phyloP scores from a whole-genome alignment of 2,888 invertebrate species.

The Lepidonotus clava region DNA sequence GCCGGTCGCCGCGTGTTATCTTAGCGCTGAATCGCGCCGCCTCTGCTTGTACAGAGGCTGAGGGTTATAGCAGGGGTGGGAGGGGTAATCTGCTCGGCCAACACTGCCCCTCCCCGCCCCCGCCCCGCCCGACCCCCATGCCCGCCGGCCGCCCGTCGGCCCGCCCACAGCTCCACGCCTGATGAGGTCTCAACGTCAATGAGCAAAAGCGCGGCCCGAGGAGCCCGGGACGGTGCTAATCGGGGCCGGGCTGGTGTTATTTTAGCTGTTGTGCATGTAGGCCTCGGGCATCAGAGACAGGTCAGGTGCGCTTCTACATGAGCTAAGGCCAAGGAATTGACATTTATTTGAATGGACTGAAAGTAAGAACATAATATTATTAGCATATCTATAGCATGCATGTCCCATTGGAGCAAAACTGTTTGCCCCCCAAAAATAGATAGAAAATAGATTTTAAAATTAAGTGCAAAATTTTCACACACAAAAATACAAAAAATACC shows the following conservation, averaged over 20 bases:
- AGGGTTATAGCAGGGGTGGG: constrained; percentile 23
- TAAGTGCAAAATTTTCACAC: no score
- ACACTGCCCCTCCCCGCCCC: neutral
- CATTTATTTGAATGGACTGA: no score
- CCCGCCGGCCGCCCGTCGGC: neutral
- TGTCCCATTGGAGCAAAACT: no score
- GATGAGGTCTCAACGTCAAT: neutral
- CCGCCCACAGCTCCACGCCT: neutral
- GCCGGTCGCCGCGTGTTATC: constrained; percentile 1
- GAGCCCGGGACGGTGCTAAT: neutral
- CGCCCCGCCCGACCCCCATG: neutral
- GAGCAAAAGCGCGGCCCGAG: neutral
- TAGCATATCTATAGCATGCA: no score
- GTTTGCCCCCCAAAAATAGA: no score
- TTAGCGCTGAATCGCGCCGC: neutral
- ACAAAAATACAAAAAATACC: no score
- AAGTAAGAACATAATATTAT: no score
- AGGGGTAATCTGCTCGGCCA: constrained; percentile 12
- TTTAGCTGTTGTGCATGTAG: constrained; percentile 46
- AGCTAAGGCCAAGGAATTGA: no score
- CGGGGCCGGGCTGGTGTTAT: constrained; percentile 15
- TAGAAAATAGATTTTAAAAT: no score
- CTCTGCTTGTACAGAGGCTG: constrained; percentile 36
- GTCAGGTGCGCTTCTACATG: constrained; percentile 7
- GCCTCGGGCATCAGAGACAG: constrained; percentile 11